These are phyloP conservation scores for Drosophila busckii DNA, from an alignment of 1,140 invertebrate species.

Conservation along the genomic window DNA sequence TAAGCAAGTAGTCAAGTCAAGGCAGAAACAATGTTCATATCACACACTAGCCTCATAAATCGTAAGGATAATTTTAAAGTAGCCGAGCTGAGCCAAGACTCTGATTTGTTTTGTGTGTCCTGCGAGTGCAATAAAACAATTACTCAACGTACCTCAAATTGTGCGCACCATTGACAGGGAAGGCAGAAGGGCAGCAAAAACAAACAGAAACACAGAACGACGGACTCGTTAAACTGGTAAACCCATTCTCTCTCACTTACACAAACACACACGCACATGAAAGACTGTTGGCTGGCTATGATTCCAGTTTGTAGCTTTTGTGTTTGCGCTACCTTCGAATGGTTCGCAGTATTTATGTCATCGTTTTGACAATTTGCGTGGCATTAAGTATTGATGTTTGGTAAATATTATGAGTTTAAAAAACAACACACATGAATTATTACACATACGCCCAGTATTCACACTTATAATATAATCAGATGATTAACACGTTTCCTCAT, in stretches of 20 bases:
- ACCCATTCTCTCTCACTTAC: conserved; percentile 5
- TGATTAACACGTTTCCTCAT: too few relatives aligned
- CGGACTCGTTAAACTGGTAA: conserved; percentile 3
- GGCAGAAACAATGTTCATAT: too few relatives aligned
- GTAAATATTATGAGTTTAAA: conserved; percentile 41
- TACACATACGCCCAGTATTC: conserved; percentile 42
- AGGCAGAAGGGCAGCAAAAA: conserved; percentile 11
- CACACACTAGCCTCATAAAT: too few relatives aligned
- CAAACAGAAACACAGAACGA: conserved; percentile 25
- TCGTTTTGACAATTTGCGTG: conserved; percentile 53
- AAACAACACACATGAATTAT: conserved; percentile 16
- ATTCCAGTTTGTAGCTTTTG: conserved; percentile 41
- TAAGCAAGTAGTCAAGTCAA: too few relatives aligned
- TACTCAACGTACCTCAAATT: conserved; percentile 53
- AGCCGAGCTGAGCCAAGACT: conserved; percentile 3
- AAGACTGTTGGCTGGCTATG: conserved; percentile 30
- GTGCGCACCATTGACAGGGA: conserved; percentile 48
- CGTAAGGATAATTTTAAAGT: conserved; percentile 27
- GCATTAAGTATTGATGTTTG: conserved; percentile 64
- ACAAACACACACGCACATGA: background rate
- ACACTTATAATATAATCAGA: too few relatives aligned
- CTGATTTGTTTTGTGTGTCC: conserved; percentile 55
- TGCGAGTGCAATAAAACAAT: conserved; percentile 67
- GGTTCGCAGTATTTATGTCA: conserved; percentile 31
- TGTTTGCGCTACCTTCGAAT: conserved; percentile 42